Conservation (phyloP, 2,888 invertebrate species). For the Rotaria socialis region DNA sequence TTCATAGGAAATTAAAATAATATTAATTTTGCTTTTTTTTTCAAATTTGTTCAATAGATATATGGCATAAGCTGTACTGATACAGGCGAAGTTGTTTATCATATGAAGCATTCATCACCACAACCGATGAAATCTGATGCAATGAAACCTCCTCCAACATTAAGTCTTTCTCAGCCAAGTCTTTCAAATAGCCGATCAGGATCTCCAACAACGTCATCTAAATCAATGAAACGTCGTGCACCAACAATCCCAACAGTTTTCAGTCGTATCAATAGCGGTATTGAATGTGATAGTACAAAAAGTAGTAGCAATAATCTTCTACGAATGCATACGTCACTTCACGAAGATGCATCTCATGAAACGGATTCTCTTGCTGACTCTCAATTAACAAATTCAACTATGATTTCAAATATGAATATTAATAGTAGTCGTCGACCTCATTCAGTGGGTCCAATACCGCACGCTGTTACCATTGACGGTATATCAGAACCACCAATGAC, state of each 20-base stretch:
- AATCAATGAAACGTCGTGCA: conserved; percentile 8
- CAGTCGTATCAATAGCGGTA: not conserved
- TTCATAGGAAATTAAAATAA: too few relatives aligned
- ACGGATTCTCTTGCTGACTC: not conserved
- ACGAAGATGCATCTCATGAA: not conserved
- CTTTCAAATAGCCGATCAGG: not conserved
- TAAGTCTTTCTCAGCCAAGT: conserved; percentile 25
- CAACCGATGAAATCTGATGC: not conserved
- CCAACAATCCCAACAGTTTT: conserved; percentile 30
- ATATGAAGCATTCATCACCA: conserved; percentile 22
- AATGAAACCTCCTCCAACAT: not conserved
- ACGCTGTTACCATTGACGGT: not conserved
- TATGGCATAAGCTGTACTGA: not conserved
- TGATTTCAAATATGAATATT: not conserved
- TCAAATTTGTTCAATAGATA: not conserved
- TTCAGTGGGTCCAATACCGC: conserved; percentile 8
- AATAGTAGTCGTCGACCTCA: conserved; percentile 6
- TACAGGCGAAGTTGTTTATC: conserved; percentile 27
- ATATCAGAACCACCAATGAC: not conserved
- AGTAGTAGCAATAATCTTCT: not conserved
- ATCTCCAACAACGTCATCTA: not conserved
- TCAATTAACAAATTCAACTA: not conserved
- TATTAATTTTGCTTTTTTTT: too few relatives aligned
- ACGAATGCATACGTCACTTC: not conserved
- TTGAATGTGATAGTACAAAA: not conserved